Base-by-base conservation (phyloP, 2,113 vertebrate genomes). In the Mormyrus iriodes region DNA sequence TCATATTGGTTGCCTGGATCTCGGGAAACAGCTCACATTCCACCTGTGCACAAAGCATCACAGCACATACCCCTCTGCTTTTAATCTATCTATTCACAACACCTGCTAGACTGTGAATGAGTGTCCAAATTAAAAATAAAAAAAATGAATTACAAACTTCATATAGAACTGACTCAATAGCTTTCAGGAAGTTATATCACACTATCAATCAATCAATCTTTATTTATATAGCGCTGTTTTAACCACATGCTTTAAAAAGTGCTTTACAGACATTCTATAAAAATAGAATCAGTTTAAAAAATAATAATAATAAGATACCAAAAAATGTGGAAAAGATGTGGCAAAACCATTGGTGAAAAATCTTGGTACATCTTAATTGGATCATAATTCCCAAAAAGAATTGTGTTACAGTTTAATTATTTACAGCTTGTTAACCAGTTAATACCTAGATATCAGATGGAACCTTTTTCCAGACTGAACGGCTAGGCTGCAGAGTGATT, bases 291-390 rank as follows among this genome's bases (percentile, higher is more conserved):
- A 61, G 24, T 61, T 61, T 8, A 61, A n/a, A 58, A 61, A 61
- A n/a, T 24, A 58, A 58, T 24, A 58, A 53, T 4, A 53, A 24
- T 58, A n/a, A n/a, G 7, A 61, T 61, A 9, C 21, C 55, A 61
- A 1, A 6, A 61, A 61, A 61, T n/a, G n/a, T n/a, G n/a, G n/a
- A n/a, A n/a, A n/a, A n/a, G n/a, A n/a, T 3, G 7, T 0, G 24
- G 93, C 95, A 97, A 97, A 94, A 95, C 94, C 91, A 97, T 97
- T 82, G 97, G 97, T 98, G 95, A 95, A 93, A 83, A 79, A 46
- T 9, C 42, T 52, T 79, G 65, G 35, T 61, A n/a, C 13, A n/a
- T 21, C 21, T 84, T 44, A 44, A 44, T 3, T 42, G 44, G 21
- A 85, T 44, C 19, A 24, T 10, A 13, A 13, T 76, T n/a, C 9